Conservation (phyloP, 37 sponge, comb jelly and placozoan species). For the Cliona cf. orientalis region DNA sequence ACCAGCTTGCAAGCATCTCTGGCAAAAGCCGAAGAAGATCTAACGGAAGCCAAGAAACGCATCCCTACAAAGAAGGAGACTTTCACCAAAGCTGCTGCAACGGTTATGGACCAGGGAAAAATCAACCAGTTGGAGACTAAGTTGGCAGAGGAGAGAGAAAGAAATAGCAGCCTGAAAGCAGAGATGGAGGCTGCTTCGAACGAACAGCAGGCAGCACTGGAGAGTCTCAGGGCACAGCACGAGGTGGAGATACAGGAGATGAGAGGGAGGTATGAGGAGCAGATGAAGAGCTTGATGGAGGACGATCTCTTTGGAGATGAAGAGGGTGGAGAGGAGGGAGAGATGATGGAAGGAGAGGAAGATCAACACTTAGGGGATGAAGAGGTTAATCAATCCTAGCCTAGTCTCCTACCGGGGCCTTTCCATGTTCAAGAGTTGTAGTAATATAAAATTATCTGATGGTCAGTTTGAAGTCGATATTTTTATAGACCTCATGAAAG, state of each 20-base stretch:
- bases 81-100: neutral
- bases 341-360: neutral
- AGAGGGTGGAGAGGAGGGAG: neutral
- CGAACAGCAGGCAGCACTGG: slow-evolving; percentile 12
- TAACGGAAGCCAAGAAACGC: neutral
- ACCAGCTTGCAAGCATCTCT: slow-evolving; percentile 2
- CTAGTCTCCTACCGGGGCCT: too few species aligned
- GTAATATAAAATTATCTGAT: too few species aligned
- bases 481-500: too few species aligned
- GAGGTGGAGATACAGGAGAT: slow-evolving; percentile 56
- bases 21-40: neutral
- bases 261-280: slow-evolving; percentile 57
- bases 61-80: neutral
- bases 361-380: neutral
- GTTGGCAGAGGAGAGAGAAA: slow-evolving; percentile 14
- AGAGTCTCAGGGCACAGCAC: slow-evolving; percentile 24
- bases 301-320: slow-evolving; percentile 35
- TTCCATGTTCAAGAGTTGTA: too few species aligned
- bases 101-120: neutral
- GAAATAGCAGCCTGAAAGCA: neutral
- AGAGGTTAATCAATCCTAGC: neutral
- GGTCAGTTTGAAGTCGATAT: too few species aligned
- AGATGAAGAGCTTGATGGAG: slow-evolving; percentile 61
- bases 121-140: slow-evolving; percentile 12
- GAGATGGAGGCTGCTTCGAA: slow-evolving; percentile 18